phyloP scores from a whole-genome alignment of 2,888 invertebrate genomes.

The Imbricaverruca yamaguchii region DNA sequence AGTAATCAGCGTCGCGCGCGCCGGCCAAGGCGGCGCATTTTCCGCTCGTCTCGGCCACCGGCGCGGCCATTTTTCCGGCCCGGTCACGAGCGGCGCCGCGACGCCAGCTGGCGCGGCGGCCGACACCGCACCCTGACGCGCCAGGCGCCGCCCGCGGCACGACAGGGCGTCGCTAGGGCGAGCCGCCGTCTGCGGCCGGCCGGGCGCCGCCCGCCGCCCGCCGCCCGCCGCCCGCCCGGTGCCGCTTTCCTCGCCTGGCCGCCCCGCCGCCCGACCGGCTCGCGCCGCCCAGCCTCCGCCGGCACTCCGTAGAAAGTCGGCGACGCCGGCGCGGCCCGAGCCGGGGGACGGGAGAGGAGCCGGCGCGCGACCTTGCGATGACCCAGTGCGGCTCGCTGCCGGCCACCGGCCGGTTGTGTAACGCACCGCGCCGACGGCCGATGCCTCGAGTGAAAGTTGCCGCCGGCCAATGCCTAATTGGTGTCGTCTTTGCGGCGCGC shows the following conservation, averaged over 20 bases:
- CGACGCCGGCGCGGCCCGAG: background rate
- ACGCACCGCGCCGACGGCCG: background rate
- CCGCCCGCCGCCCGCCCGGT: background rate
- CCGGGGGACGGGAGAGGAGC: background rate
- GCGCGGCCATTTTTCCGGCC: background rate
- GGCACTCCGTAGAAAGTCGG: background rate
- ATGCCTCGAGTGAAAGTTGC: background rate
- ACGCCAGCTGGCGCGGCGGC: background rate
- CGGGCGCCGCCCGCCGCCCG: background rate
- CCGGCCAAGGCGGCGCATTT: background rate
- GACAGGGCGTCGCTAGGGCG: background rate
- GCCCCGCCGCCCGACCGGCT: background rate
- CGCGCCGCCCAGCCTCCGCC: no score
- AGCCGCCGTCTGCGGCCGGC: background rate
- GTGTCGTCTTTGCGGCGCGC: background rate
- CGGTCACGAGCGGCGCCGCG: background rate
- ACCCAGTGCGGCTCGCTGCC: background rate
- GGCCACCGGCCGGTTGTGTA: conserved; percentile 2
- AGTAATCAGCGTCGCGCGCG: background rate
- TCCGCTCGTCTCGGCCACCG: background rate
- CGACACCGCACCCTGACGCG: background rate
- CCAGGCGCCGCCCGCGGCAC: no score
- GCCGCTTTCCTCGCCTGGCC: background rate
- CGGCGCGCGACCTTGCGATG: conserved; percentile 8
- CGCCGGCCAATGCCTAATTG: background rate